Evolutionary conservation across 2,113 vertebrate species (phyloP), one percentile per base, ranked within the genome.

Genomic region (Amblyopsis rosae): DNA sequence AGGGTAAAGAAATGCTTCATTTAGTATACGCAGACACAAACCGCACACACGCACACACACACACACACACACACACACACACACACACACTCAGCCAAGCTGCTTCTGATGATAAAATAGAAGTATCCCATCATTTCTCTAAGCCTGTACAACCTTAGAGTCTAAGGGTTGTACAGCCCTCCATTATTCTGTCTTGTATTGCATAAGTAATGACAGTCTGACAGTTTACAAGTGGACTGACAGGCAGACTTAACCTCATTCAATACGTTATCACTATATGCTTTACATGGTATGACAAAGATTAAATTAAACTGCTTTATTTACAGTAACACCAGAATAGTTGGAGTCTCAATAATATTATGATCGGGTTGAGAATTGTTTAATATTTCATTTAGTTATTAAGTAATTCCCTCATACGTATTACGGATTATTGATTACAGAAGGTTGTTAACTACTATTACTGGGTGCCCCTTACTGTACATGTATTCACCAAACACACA

Each of bases 21-120:
- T 19, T 19, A 75, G 7, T 3, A 57, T 7, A 3, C 12, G 16
- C 13, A 59, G 1, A 11, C 5, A n/a, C n/a, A n/a, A n/a, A n/a
- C n/a, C n/a, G n/a, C n/a, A n/a, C n/a, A 16, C 10, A 35, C 47
- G 15, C 32, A 32, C 33, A 55, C 15, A 16, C 41, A 16, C 45
- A 19, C 55, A 55, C 67, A 26, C 45, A 47, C 11, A 16, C 50
- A n/a, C n/a, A 54, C 12, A 57, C 58, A 32, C 16, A 15, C 11
- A 13, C 13, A 57, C 51, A 64, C 26, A 53, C 9, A 41, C 60
- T 41, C 35, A 41, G 33, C 65, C 78, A 76, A 76, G 54, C 86
- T 84, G 84, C 15, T 4, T 67, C 59, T 67, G 41, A 8, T 58
- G 82, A 89, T 89, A 83, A 84, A 69, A 59, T 60, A 17, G 1